Base-by-base conservation (phyloP, 2,888 invertebrate species). In the Amblyjoppa proteus region DNA sequence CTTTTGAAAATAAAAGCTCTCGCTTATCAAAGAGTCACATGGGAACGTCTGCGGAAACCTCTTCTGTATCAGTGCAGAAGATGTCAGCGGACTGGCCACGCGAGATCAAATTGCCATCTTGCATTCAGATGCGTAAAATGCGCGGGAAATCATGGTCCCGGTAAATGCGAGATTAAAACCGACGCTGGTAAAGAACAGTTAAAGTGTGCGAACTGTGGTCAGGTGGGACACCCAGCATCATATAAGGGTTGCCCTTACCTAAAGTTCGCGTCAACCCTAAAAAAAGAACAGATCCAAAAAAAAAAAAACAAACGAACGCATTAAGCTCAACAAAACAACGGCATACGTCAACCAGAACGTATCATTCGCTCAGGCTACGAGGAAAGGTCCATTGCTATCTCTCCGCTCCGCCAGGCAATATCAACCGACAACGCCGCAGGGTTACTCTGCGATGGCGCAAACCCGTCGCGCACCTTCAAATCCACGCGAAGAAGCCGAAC, bases 31-130 rank as follows among this genome's bases (percentile, higher is more conserved):
- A 73, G 56, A 61, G 49, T 84, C 0, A 58, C 7, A n/a, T 74
- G 84, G 80, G 80, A 84, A n/a, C 28, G 31, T 1, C 49, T 84
- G 1, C 41, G 49, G 2, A 84, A 81, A 34, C 64, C 38, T 9
- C 31, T 16, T 7, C 25, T 81, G 2, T 81, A 74, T n/a, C 81
- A 81, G 20, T 81, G 81, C 41, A 41, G 28, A 38, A 28, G 51
- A 7, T 81, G 81, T 20, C 81, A 74, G 25, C 58, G 66, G 13
- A 16, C 75, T 1, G 74, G 81, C 7, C 81, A 81, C 20, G 73
- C 81, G 0, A 81, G 75, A 20, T 13, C 25, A 0, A 79, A 71
- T 71, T 79, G 71, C 49, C 20, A 79, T 2, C 41, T 79, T 4
- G 38, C 1, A 13, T 71, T 45, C 51, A 6, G 41, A 2, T 75